Evolutionary conservation across 2,888 invertebrate species (phyloP), one percentile per base, ranked within the genome.

Genomic region (Acanthosoma haemorrhoidale): DNA sequence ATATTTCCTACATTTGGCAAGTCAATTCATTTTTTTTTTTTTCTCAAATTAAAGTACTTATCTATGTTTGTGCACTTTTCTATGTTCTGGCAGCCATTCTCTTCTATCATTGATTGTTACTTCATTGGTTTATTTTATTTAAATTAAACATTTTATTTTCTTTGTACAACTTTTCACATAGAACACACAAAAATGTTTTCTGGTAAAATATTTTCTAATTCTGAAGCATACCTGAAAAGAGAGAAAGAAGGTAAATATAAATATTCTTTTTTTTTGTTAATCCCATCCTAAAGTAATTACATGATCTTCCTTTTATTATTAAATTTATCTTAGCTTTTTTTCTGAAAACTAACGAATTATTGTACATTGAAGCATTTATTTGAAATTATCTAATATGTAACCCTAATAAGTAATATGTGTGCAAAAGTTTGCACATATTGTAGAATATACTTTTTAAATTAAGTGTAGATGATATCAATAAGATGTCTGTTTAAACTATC

Each of bases 191-290:
- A 51, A 51, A 51, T 51, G 25, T n/a, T 51, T 51, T 51, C 51
- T 51, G 21, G 51, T 1, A 51, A 51, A 51, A 51, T 51, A 51
- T 51, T 51, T 51, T 51, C 51, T 51, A 51, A 51, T 21, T 51
- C 51, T 51, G 51, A 51, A 51, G 51, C 51, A 51, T 51, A 51
- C 51, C 51, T 51, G 51, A 51, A 51, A 51, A 51, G 21, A 51
- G 51, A 51, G 51, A 51, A 51, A 51, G 21, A 25, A 51, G 25
- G 51, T 51, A 51, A 51, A 51, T 51, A 51, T 51, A 25, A 51
- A 51, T 51, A 2, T 25, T 25, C 25, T 25, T 51, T 25, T 3
- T 51, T 25, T 5, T 16, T n/a, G 11, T 51, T 25, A 51, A n/a
- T 25, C 51, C 51, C 51, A 51, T 25, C 18, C 51, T 51, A n/a